phyloP scores from a whole-genome alignment of 2,113 vertebrate genomes.

The Cisticola juncidis region DNA sequence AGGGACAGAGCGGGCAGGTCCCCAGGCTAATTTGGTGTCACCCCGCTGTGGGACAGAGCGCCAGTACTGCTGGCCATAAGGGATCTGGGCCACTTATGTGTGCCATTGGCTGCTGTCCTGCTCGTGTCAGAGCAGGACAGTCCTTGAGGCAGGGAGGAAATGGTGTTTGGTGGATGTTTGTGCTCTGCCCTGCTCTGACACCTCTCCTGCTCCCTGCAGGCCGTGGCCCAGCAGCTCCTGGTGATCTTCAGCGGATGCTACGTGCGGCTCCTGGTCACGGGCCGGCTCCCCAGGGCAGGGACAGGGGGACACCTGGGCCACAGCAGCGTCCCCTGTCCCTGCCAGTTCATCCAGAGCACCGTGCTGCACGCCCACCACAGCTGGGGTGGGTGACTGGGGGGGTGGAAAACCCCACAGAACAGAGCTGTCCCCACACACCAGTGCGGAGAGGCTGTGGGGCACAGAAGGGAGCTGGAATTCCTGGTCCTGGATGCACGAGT shows the following conservation, averaged over 20 bases:
- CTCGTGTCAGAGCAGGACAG: background rate
- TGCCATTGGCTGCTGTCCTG: background rate
- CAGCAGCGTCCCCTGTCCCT: constrained; percentile 61
- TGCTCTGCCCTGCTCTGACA: background rate
- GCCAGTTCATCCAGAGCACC: constrained; percentile 71
- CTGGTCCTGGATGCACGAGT: background rate
- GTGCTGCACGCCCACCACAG: background rate
- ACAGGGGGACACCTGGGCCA: constrained; percentile 48
- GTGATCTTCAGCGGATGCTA: constrained; percentile 74
- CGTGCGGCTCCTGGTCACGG: constrained; percentile 70
- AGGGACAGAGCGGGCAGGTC: background rate
- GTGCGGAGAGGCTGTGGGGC: background rate
- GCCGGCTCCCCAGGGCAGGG: constrained; percentile 43
- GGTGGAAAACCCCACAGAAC: background rate
- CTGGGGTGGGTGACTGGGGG: background rate
- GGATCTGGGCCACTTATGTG: background rate
- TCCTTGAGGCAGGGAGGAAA: background rate
- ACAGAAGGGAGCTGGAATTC: background rate
- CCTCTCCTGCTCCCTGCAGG: constrained; percentile 27
- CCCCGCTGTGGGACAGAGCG: background rate
- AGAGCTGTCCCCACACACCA: background rate
- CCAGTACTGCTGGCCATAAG: background rate
- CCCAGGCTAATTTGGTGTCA: background rate
- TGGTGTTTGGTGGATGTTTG: background rate
- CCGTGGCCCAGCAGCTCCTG: constrained; percentile 76